phyloP scores from a whole-genome alignment of 2,113 vertebrate species.

The Dipodomys stephensi region DNA sequence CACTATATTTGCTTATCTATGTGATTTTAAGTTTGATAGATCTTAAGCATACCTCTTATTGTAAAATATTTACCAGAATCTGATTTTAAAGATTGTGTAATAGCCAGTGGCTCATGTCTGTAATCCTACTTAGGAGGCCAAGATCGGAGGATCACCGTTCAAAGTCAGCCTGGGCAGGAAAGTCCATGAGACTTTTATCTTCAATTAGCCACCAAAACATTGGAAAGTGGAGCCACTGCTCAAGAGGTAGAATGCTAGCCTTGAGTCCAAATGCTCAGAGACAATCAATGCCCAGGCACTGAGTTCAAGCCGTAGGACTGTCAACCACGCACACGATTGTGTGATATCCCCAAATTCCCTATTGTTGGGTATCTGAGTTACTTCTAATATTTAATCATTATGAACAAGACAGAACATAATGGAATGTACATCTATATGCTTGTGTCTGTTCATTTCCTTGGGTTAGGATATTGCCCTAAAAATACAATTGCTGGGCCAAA shows the following conservation, averaged over 20 bases:
- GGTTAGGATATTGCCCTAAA: not conserved
- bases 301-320: too few species aligned
- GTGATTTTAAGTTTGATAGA: not conserved
- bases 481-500: not conserved
- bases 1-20: not conserved
- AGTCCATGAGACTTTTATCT: too few species aligned
- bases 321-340: too few species aligned
- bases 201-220: too few species aligned
- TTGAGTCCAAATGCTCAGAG: too few species aligned
- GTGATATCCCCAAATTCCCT: not conserved
- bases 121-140: too few species aligned
- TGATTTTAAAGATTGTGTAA: constrained; percentile 25
- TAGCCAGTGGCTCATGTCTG: not conserved
- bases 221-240: too few species aligned
- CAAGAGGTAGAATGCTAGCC: too few species aligned
- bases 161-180: too few species aligned
- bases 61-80: constrained; percentile 23
- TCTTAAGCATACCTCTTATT: not conserved
- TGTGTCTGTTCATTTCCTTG: constrained; percentile 11
- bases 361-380: not conserved
- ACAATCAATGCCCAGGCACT: too few species aligned
- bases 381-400: constrained; percentile 18
- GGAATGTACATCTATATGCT: not conserved
- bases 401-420: not conserved
- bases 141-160: too few species aligned